These are phyloP conservation scores for Lamproptera curius DNA, from an alignment of 2,888 invertebrate species.

Conservation along the genomic window DNA sequence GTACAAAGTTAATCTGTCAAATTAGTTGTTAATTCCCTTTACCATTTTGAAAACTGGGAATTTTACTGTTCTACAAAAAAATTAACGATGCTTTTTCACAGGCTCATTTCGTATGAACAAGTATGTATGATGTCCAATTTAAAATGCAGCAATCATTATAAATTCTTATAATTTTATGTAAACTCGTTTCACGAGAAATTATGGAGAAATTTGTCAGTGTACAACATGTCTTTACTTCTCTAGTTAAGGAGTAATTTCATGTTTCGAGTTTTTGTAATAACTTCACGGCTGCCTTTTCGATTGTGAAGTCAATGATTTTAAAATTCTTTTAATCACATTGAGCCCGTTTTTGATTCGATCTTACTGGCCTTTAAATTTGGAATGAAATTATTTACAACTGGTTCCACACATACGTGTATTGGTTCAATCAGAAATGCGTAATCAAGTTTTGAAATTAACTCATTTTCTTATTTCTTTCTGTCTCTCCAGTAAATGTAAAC, in stretches of 20 bases:
- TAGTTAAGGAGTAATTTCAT: neutral
- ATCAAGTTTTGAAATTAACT: slow-evolving; percentile 20
- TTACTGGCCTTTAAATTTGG: slow-evolving; percentile 24
- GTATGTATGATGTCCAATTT: too few relatives aligned
- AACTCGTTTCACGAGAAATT: too few relatives aligned
- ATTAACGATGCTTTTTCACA: too few relatives aligned
- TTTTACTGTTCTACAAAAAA: too few relatives aligned
- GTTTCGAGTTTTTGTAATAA: slow-evolving; percentile 10
- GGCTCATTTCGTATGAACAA: too few relatives aligned
- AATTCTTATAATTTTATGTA: too few relatives aligned
- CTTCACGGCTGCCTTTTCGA: slow-evolving; percentile 1
- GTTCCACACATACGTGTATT: slow-evolving; percentile 4
- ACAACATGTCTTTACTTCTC: neutral
- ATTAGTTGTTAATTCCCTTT: too few relatives aligned
- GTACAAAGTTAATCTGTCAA: too few relatives aligned
- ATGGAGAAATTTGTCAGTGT: neutral
- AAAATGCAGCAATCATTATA: too few relatives aligned
- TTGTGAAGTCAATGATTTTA: slow-evolving; percentile 7
- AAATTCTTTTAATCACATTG: slow-evolving; percentile 5
- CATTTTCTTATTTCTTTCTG: slow-evolving; percentile 18
- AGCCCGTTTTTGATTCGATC: slow-evolving; percentile 5
- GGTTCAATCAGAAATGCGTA: slow-evolving; percentile 17
- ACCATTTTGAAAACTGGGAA: too few relatives aligned
- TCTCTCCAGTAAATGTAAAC: slow-evolving; percentile 19
- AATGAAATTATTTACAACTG: slow-evolving; percentile 17